phyloP scores from a whole-genome alignment of 2,888 invertebrate genomes.

The Caradrina kadenii region DNA sequence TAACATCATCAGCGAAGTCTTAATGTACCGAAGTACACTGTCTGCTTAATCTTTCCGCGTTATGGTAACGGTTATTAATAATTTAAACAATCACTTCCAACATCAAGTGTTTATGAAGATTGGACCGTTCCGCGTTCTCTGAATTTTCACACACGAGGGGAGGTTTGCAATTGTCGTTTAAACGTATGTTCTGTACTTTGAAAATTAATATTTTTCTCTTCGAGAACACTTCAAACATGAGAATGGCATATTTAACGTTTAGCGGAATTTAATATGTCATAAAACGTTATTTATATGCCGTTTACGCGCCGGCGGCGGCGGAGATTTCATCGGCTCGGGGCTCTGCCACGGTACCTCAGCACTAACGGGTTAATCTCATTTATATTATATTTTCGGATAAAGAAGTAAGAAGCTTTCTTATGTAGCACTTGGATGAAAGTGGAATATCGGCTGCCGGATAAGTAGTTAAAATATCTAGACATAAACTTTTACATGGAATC shows the following conservation, averaged over 20 bases:
- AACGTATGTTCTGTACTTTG: slow-evolving; percentile 57
- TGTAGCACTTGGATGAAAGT: slow-evolving; percentile 53
- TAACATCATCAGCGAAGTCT: slow-evolving; percentile 15
- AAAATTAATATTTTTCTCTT: slow-evolving; percentile 76
- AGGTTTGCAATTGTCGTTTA: slow-evolving; percentile 52
- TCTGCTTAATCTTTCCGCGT: slow-evolving; percentile 37
- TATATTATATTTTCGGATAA: slow-evolving; percentile 65
- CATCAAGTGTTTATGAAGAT: slow-evolving; percentile 58
- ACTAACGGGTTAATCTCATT: slow-evolving; percentile 73
- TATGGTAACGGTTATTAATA: slow-evolving; percentile 52
- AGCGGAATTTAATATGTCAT: slow-evolving; percentile 87
- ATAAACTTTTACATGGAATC: slow-evolving; percentile 20
- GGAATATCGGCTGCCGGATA: slow-evolving; percentile 48
- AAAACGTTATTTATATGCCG: slow-evolving; percentile 86
- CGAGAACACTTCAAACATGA: slow-evolving; percentile 79
- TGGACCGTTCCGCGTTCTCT: slow-evolving; percentile 28
- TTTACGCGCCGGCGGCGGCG: slow-evolving; percentile 76
- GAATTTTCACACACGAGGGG: slow-evolving; percentile 43
- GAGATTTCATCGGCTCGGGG: slow-evolving; percentile 76
- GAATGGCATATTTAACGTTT: slow-evolving; percentile 86
- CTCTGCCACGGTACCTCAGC: slow-evolving; percentile 62
- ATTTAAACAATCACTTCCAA: slow-evolving; percentile 49
- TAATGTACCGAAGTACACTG: slow-evolving; percentile 24
- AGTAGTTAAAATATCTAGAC: slow-evolving; percentile 47
- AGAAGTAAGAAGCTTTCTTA: slow-evolving; percentile 61